phyloP scores from a whole-genome alignment of 2,888 invertebrate species.

The Sericinus montela region DNA sequence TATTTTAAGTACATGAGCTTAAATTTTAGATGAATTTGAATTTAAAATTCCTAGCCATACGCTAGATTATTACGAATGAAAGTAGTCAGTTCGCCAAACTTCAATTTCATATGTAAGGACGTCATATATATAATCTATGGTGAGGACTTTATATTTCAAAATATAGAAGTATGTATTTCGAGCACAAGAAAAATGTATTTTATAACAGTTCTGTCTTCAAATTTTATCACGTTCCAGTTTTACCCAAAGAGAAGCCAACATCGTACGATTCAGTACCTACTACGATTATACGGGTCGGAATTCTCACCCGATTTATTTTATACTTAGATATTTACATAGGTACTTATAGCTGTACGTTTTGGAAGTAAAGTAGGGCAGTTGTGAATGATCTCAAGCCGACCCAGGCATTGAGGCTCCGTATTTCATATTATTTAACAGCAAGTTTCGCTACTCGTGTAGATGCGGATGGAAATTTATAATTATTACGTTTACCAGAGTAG shows the following conservation, averaged over 20 bases:
- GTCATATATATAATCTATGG: no score
- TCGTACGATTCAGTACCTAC: background rate
- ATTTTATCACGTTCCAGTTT: background rate
- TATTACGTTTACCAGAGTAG: background rate
- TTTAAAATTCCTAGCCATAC: no score
- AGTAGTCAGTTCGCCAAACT: no score
- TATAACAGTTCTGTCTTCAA: background rate
- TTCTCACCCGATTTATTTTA: conserved; percentile 14
- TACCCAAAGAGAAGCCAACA: background rate
- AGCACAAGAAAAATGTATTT: no score
- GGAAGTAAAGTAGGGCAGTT: conserved; percentile 19
- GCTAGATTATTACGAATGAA: no score
- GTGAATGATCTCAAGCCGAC: conserved; percentile 19
- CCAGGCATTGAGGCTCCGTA: conserved; percentile 13
- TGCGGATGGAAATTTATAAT: conserved; percentile 3
- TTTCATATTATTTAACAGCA: conserved; percentile 16
- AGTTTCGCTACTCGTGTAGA: conserved; percentile 1
- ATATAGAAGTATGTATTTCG: no score
- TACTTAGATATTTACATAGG: conserved; percentile 1
- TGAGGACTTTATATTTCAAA: no score
- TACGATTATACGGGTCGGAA: background rate
- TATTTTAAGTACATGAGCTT: no score
- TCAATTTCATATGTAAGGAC: no score
- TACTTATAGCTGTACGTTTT: conserved; percentile 9
- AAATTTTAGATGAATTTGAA: no score